Base-by-base conservation (phyloP, 2,888 invertebrate genomes). In the Pristionchus fissidentatus region DNA sequence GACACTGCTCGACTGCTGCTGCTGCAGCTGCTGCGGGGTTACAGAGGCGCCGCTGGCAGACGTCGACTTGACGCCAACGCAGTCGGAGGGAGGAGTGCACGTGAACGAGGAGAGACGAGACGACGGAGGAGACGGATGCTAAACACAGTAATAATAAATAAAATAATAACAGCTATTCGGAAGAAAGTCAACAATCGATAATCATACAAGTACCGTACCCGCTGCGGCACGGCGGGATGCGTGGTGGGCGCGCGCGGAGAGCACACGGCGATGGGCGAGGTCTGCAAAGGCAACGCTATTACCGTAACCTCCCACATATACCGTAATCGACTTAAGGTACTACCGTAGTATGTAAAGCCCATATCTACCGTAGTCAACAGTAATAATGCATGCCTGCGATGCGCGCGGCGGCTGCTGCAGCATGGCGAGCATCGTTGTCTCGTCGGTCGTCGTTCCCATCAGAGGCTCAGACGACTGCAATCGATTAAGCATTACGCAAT, bases 211-310 rank as follows among this genome's bases (percentile, higher is more conserved):
- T 41, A 70, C 70, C 70, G 70, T 70, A 70, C 70, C 38, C 70
- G 22, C 41, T 70, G 41, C 15, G 70, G 43, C n/a, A 41, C 41
- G 66, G 38, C 35, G 35, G n/a, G 66, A 38, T 38, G 66, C 38
- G 57, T 57, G 29, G 60, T 29, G 41, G 70, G 70, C 70, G 41
- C 41, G 41, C 70, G 70, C 41, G 70, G 70, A 38, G 41, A 41
- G 70, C 70, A 70, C 70, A 70, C 70, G 70, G 70, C 41, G 70
- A 70, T 70, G 41, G 70, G 70, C 41, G 70, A 70, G 70, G 43
- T 70, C 70, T 70, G 70, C 26, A 43, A 43, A n/a, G n/a, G 38
- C 26, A 13, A n/a, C 55, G 55, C 4, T 15, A 55, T 55, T 55
- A 55, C 55, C 10, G 55, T 55, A 55, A 4, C 55, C 22, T 55